These are phyloP conservation scores for Hyppa rectilinea DNA, from an alignment of 2,888 invertebrate species.

Conservation along the genomic window DNA sequence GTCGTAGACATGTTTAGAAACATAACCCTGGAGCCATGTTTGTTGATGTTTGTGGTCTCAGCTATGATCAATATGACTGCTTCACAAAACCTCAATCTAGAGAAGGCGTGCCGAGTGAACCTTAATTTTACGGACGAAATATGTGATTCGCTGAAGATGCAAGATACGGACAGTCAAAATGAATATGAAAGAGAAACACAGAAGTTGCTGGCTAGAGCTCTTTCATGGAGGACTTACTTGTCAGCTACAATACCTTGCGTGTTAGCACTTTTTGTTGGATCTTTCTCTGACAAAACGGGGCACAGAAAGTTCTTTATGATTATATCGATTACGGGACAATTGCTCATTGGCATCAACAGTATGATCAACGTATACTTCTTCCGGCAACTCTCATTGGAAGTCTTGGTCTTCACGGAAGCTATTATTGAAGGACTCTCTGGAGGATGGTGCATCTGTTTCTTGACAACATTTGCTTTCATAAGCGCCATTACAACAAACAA, in stretches of 20 bases:
- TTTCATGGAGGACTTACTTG: conserved; percentile 95
- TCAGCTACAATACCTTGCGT: conserved; percentile 94
- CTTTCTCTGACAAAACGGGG: conserved; percentile 93
- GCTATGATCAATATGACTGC: conserved; percentile 91
- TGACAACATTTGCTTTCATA: conserved; percentile 95
- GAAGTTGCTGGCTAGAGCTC: conserved; percentile 93
- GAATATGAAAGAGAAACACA: conserved; percentile 91
- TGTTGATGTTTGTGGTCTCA: conserved; percentile 75
- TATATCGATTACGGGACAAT: conserved; percentile 93
- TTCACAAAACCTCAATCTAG: conserved; percentile 95
- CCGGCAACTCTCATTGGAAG: conserved; percentile 93
- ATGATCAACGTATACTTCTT: conserved; percentile 94
- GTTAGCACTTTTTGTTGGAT: conserved; percentile 94
- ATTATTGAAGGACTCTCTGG: conserved; percentile 94
- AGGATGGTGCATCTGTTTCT: conserved; percentile 95
- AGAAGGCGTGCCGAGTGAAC: conserved; percentile 96
- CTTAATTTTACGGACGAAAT: conserved; percentile 92
- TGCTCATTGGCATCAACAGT: conserved; percentile 93
- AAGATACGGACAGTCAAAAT: conserved; percentile 90
- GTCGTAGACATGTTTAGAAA: conserved; percentile 68
- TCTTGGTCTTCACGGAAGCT: conserved; percentile 93
- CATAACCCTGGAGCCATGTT: conserved; percentile 81
- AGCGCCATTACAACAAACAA: conserved; percentile 95
- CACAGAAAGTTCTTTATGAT: conserved; percentile 94
- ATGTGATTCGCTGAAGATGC: conserved; percentile 93